Evolutionary conservation across 2,797 vertebrate species (phyloP).

Genomic region (Oreochromis grahami): DNA sequence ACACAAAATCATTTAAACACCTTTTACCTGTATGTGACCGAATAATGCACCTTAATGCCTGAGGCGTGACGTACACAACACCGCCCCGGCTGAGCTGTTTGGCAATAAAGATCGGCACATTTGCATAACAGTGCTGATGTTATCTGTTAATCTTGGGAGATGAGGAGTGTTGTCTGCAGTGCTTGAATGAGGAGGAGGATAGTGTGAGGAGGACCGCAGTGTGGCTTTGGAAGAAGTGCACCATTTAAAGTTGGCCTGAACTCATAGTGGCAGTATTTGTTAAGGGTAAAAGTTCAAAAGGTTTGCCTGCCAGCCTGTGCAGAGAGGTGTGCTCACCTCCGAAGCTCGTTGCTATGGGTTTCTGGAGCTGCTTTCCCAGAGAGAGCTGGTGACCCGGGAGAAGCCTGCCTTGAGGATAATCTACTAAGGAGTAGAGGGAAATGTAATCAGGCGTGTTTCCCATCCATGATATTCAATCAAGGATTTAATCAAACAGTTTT

Average conservation of each 20-base stretch:
- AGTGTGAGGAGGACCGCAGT: background rate
- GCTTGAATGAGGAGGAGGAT: background rate
- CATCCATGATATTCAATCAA: background rate
- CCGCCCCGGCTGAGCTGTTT: background rate
- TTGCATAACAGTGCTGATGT: constrained; percentile 2
- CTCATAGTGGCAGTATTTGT: background rate
- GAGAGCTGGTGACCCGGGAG: background rate
- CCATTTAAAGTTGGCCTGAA: background rate
- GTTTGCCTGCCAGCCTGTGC: background rate
- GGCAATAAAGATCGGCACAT: background rate
- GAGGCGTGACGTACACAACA: background rate
- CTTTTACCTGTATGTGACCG: background rate
- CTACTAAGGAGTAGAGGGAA: background rate
- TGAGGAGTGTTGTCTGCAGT: background rate
- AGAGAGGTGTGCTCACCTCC: background rate
- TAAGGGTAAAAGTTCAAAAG: background rate
- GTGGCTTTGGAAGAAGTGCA: background rate
- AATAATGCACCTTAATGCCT: background rate
- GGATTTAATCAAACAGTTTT: background rate
- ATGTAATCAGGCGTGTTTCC: background rate
- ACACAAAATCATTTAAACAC: background rate
- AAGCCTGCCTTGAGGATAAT: background rate
- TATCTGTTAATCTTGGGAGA: constrained; percentile 3
- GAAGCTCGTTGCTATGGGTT: background rate
- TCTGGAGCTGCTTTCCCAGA: background rate